phyloP scores from a whole-genome alignment of 2,113 vertebrate species.

The Pelodiscus sinensis region DNA sequence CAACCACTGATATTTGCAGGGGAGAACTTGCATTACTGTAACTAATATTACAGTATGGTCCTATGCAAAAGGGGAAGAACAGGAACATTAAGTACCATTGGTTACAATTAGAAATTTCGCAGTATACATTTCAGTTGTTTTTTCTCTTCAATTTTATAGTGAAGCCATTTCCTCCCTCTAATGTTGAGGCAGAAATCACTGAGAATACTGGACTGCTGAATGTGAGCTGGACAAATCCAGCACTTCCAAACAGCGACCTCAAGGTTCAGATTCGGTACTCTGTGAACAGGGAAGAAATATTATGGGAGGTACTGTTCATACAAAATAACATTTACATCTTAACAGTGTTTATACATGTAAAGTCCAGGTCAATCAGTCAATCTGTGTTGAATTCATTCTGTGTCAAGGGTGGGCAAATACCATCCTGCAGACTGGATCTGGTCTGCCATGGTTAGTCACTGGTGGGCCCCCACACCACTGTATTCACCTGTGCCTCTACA shows the following conservation, averaged over 20 bases:
- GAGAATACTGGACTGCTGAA: conserved; percentile 78
- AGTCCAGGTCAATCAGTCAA: accelerated
- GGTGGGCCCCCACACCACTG: no score
- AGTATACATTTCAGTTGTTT: neutral
- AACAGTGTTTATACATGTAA: accelerated
- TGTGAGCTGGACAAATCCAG: conserved; percentile 83
- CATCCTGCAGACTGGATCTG: no score
- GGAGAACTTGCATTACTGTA: neutral
- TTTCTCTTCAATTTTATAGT: conserved; percentile 76
- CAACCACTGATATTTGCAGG: neutral
- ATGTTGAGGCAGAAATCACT: conserved; percentile 81
- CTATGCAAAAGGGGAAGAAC: neutral
- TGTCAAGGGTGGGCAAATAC: no score
- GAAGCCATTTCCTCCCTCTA: conserved; percentile 84
- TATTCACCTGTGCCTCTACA: no score
- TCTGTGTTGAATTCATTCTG: neutral
- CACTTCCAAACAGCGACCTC: conserved; percentile 77
- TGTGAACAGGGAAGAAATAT: conserved; percentile 39
- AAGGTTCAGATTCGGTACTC: conserved; percentile 85
- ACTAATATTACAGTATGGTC: neutral
- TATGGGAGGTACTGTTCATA: conserved; percentile 84
- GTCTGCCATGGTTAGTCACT: no score
- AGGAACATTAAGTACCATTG: accelerated
- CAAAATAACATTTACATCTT: neutral
- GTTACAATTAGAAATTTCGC: neutral